Conservation (phyloP, 2,113 vertebrate species). For the Hepsetus odoe region DNA sequence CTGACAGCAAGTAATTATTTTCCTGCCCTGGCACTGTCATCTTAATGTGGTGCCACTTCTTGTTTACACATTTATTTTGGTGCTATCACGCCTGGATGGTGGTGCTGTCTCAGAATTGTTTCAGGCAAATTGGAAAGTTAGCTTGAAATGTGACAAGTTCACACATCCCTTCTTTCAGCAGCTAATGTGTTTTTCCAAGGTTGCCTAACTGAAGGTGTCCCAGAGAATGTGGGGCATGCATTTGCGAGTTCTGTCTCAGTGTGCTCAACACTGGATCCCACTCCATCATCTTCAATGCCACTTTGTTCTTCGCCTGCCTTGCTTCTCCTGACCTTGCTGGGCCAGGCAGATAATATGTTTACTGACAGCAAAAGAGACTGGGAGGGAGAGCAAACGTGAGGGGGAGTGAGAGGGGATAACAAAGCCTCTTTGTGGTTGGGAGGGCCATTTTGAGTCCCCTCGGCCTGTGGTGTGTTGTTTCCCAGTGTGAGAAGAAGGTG, state of each 20-base stretch:
- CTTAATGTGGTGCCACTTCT: conserved; percentile 3
- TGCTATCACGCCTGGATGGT: not conserved
- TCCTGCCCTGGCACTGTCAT: conserved; percentile 3
- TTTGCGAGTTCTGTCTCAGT: conserved; percentile 29
- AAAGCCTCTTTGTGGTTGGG: conserved; percentile 58
- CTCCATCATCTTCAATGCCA: conserved; percentile 62
- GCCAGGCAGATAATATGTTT: conserved; percentile 45
- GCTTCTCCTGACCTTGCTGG: conserved; percentile 64
- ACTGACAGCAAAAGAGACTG: conserved; percentile 47
- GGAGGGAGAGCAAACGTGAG: conserved; percentile 25
- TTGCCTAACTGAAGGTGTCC: not conserved
- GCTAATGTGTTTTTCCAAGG: not conserved
- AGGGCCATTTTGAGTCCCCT: conserved; percentile 36
- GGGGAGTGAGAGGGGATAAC: conserved; percentile 20
- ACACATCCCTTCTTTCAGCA: not conserved
- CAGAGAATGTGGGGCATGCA: not conserved
- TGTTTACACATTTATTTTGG: conserved; percentile 33
- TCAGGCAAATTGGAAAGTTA: not conserved
- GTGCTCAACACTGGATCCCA: conserved; percentile 33
- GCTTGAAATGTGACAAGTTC: not conserved
- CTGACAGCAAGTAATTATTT: not conserved
- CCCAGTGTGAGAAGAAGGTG: conserved; percentile 1
- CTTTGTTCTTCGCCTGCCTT: conserved; percentile 63
- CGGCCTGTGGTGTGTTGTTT: not conserved
- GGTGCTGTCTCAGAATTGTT: not conserved